Base-by-base conservation (phyloP, 2,113 vertebrate species). In the Heterotilapia buettikoferi region DNA sequence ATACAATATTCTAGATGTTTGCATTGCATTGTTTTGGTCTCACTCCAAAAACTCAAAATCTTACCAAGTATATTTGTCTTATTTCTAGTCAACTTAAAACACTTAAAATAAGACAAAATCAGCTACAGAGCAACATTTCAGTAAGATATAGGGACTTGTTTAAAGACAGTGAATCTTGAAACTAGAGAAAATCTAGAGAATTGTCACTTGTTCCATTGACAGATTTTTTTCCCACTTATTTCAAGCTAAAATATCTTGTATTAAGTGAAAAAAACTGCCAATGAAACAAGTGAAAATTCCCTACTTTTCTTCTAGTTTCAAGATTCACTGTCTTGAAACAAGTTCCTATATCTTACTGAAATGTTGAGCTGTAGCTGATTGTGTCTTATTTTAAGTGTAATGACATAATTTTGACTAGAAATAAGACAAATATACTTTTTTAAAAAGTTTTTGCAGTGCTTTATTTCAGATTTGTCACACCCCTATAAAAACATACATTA, bases 401-500 rank as follows among this genome's bases (percentile, higher is more conserved):
- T 10, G 0, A 61, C 29, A 61, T 33, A 0, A 61, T 3, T 33
- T 61, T 33, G 57, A 61, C 57, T 61, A 33, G 57, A 61, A 61
- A 61, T 61, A 33, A 61, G 57, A 61, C 29, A 33, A 61, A 33
- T 33, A 33, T 61, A 33, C 29, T 61, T 61, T 61, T 61, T 19
- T 0, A 0, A 61, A 33, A 61, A 10, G 9, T 19, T 33, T 61
- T 33, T 33, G 9, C 16, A 19, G 16, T 4, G 16, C 57, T 76
- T 76, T 47, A 50, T 76, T 73, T 73, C 68, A 26, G 21, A 50
- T 29, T 29, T 50, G 0, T 76, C 40, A 47, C 24, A 47, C 4
- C 24, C 38, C 14, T 19, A 76, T 9, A 19, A 50, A n/a, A 50
- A 19, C 71, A 76, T 11, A 50, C 10, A 45, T 31, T 9, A 76